Base-by-base conservation (phyloP, 2,797 vertebrate species). In the Adelosebastes latens region DNA sequence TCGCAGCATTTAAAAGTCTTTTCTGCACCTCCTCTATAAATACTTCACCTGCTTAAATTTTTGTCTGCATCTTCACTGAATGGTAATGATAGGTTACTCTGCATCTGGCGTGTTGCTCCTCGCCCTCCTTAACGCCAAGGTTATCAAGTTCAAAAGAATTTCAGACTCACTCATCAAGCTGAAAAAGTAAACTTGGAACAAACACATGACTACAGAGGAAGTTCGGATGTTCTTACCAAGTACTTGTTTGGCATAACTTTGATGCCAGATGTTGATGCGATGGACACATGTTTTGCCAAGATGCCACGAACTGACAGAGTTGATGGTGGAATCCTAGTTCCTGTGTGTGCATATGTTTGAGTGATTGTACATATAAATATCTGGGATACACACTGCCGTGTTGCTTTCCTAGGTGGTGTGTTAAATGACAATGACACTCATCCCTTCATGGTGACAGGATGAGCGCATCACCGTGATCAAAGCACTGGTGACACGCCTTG, bases 341-440 rank as follows among this genome's bases (percentile, higher is more conserved):
- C 29, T 46, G 59, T 73, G 20, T 62, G 56, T 63, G 70, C 18
- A 6, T 60, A 32, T 32, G 14, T 14, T 58, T 39, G 65, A 62
- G 63, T 71, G 77, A 61, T n/a, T 66, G 31, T 13, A 67, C 60
- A 49, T 55, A 24, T 36, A 65, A 52, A 77, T 66, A 68, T 76
- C 20, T 81, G 61, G 53, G 72, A 75, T 59, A 39, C 53, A 73
- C 49, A 6, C 56, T n/a, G 78, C 56, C 69, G 66, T 25, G 68
- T 67, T 61, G 73, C 61, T 80, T 75, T 74, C 69, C 60, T 22
- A 74, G 58, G 64, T n/a, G 87, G 87, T 92, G 91, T 91, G 85
- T 88, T 88, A 93, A 94, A 93, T 93, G 93, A 89, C 86, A 87
- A 55, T 93, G 93, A 94, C 93, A 93, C 74, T 93, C 91, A 94